Base-by-base conservation (phyloP, 2,113 vertebrate genomes). In the Aspiorhynchus laticeps region DNA sequence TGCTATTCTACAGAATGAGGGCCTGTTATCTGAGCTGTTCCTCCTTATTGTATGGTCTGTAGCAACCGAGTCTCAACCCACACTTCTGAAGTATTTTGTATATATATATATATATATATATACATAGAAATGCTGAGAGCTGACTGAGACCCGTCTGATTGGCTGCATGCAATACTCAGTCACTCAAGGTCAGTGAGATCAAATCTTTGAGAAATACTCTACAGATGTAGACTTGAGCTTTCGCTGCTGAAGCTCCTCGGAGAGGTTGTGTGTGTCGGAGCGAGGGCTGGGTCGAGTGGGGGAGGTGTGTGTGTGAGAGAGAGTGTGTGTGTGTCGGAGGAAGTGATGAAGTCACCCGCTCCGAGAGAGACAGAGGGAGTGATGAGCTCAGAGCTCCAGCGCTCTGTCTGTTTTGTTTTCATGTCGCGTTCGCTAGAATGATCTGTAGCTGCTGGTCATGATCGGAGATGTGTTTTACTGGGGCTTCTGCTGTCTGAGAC, bases 401-500 rank as follows among this genome's bases (percentile, higher is more conserved):
- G 31, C 87, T n/a, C 84, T 69, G 85, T 65, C 65, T 85, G 91
- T 91, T 82, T 89, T 94, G 91, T 92, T 93, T 91, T 91, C 91
- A 90, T 4, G 31, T 84, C 33, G 81, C 77, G 80, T 79, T 88
- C 86, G 76, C 76, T 92, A 91, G 91, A 92, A 95, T 95, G 94
- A 90, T 89, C 90, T 85, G 63, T 89, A 89, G 65, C 33, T 0
- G 33, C 90, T 85, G 90, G 93, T 90, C 93, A 96, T 96, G 95
- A 90, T 96, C 90, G 93, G 94, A 82, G 94, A 95, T 74, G 56
- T 95, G 84, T 94, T 95, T 90, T 91, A 92, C 90, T 96, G 95
- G 95, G 93, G 94, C 88, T 95, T 94, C 87, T 95, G 95, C 93
- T 96, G 95, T 93, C 94, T 95, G 43, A 93, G 89, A 92, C 91